phyloP scores from a whole-genome alignment of 1,140 invertebrate genomes.

The Cyclargus thomasi region DNA sequence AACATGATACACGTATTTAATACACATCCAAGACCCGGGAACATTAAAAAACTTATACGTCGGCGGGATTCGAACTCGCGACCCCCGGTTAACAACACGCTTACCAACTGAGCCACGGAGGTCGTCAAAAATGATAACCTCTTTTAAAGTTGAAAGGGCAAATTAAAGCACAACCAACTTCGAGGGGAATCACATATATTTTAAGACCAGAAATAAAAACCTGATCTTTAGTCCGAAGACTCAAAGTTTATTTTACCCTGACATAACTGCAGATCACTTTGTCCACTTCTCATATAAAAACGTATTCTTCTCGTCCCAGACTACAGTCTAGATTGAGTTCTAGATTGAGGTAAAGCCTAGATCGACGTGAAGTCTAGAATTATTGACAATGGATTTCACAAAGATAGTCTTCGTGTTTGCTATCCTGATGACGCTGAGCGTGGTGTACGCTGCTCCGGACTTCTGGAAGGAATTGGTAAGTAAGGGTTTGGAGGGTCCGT shows the following conservation, averaged over 20 bases:
- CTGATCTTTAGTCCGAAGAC: neutral
- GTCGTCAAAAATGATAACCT: neutral
- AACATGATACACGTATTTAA: too few species aligned
- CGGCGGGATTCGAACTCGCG: too few species aligned
- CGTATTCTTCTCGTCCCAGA: neutral
- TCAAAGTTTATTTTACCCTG: neutral
- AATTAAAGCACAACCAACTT: neutral
- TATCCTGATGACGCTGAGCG: slow-evolving; percentile 18
- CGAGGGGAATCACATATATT: neutral
- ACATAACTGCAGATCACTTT: neutral
- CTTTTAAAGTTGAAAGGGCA: neutral
- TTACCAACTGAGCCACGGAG: too few species aligned
- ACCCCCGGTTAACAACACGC: too few species aligned
- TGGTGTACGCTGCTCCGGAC: slow-evolving; percentile 25
- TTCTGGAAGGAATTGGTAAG: slow-evolving; percentile 31
- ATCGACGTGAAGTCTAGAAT: neutral
- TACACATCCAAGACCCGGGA: too few species aligned
- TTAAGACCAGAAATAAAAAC: neutral
- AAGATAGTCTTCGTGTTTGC: slow-evolving; percentile 22
- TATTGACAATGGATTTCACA: neutral
- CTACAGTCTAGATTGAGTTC: neutral
- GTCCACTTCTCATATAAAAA: neutral
- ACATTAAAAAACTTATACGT: too few species aligned
- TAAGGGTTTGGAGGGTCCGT: too few species aligned
- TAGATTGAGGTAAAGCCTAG: neutral